Base-by-base conservation (phyloP, 2,888 invertebrate genomes). In the Mayetiola destructor region DNA sequence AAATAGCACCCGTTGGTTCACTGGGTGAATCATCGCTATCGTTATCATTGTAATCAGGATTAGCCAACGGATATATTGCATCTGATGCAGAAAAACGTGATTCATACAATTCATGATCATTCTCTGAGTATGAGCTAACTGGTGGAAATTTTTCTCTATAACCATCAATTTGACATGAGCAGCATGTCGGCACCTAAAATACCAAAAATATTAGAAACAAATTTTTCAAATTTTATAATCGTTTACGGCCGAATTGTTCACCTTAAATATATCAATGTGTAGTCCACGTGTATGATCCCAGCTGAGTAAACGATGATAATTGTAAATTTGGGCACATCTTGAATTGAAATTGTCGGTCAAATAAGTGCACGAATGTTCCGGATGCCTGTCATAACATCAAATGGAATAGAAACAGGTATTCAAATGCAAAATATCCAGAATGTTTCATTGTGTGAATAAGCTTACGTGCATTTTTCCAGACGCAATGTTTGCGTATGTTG, bases 261-360 rank as follows among this genome's bases (percentile, higher is more conserved):
- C 85, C 76, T 88, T 88, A 64, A 87, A 88, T 59, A 88, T 85
- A 66, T 88, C 88, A 78, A 88, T 85, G 62, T 88, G 88, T 1
- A 88, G 76, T 10, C 88, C 88, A 55, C 82, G 78, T 57, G 81
- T 80, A 61, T 84, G 81, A 65, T 88, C 88, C 87, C 88, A 89
- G 1, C 88, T 86, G 3, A 89, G 68, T 1, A 89, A 74, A 5
- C 88, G 77, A 64, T 89, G 88, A 64, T 88, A 88, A 66, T 88
- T 88, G 68, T 85, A 88, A 0, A 89, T 82, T 75, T 89, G 89
- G 2, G 82, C 78, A 66, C 89, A 89, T 63, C 85, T 82, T 0
- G 88, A 88, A 61, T 84, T 82, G 66, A 86, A 85, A 61, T 84
- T 84, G 58, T 85, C 84, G 0, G 86, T 82, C 56, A 89, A 76